phyloP scores from a whole-genome alignment of 1,140 invertebrate genomes.

The Gerris buenoi region DNA sequence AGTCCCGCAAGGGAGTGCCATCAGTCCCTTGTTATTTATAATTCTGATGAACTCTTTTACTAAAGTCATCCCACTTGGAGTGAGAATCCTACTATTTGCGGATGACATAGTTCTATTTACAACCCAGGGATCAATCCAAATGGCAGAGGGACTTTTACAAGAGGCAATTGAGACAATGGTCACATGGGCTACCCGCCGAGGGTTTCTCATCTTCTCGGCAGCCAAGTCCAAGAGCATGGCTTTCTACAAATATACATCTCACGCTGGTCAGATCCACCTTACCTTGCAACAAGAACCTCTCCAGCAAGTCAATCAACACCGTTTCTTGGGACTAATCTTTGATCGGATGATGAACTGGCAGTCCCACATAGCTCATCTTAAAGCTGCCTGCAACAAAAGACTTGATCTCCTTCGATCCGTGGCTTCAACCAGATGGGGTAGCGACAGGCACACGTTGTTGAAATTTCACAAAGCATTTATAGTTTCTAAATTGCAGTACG shows the following conservation, averaged over 20 bases:
- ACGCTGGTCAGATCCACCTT: neutral
- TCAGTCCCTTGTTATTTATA: neutral
- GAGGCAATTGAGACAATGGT: neutral
- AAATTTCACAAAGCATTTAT: neutral
- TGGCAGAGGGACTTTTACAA: neutral
- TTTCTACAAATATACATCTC: neutral
- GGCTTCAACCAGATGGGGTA: neutral
- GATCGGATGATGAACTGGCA: neutral
- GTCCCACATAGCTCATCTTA: neutral
- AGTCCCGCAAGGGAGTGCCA: neutral
- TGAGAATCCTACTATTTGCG: neutral
- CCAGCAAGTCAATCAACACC: neutral
- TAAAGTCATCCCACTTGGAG: neutral
- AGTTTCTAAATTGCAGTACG: neutral
- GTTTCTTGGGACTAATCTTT: neutral
- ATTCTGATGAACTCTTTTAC: neutral
- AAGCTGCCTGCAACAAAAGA: neutral
- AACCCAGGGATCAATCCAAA: neutral
- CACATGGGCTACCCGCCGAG: neutral
- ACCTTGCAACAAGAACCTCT: neutral
- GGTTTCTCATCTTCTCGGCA: neutral
- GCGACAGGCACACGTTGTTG: neutral
- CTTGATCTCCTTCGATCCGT: neutral
- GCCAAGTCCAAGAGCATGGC: neutral
- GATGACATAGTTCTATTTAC: neutral